Percentiles rank a stretch among this genome's conserved stretches.
These are phyloP conservation scores for Dryobates pubescens DNA, from an alignment of 2,797 vertebrate species.

Conservation along the genomic window DNA sequence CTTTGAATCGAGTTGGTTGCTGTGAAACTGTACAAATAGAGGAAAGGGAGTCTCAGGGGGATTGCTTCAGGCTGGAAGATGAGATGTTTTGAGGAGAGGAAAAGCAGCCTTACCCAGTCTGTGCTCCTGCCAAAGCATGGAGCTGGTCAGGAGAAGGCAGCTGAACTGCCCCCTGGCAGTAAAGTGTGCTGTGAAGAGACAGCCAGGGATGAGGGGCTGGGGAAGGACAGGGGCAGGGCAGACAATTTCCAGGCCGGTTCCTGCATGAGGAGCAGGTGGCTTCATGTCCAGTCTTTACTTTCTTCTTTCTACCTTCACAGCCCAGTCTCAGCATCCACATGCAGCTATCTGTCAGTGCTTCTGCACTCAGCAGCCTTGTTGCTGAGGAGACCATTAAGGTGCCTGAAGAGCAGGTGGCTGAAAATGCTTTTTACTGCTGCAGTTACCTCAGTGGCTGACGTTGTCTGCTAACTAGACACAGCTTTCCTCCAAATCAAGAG, in stretches of 20 bases:
- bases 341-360: neutral
- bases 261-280: neutral
- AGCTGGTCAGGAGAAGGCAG: neutral
- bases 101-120: neutral
- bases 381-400: slow-evolving; percentile 57
- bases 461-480: neutral
- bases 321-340: neutral
- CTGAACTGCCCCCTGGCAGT: neutral
- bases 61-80: neutral
- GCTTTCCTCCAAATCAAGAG: neutral
- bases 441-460: slow-evolving; percentile 14
- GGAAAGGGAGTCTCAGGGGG: neutral
- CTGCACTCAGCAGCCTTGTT: slow-evolving; percentile 30
- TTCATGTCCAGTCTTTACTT: neutral
- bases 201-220: neutral
- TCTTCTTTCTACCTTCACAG: neutral
- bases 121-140: neutral
- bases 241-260: neutral
- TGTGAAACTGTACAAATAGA: neutral
- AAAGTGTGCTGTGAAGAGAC: neutral
- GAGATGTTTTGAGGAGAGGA: neutral
- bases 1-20: neutral
- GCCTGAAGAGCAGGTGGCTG: neutral
- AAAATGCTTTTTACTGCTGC: neutral
- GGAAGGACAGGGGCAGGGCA: neutral